phyloP scores from a whole-genome alignment of 2,888 invertebrate species.

The Matsumyia berberina region DNA sequence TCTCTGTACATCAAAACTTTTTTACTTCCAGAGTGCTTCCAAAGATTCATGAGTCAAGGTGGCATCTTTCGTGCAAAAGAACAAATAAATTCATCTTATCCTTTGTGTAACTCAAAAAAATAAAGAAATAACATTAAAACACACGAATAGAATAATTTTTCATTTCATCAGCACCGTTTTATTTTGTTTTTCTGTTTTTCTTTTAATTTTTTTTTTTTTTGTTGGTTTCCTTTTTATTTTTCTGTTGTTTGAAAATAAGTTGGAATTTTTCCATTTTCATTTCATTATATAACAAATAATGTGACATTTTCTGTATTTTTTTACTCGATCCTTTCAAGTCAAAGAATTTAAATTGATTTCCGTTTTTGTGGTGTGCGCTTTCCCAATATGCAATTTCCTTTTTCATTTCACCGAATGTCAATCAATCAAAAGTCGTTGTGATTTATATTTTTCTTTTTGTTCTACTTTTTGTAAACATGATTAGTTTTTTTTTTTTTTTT shows the following conservation, averaged over 20 bases:
- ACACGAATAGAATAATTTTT: slow-evolving; percentile 13
- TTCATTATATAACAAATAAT: slow-evolving; percentile 38
- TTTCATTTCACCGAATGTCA: slow-evolving; percentile 5
- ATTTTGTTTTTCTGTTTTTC: slow-evolving; percentile 23
- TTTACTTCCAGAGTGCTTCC: not conserved
- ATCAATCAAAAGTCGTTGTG: slow-evolving; percentile 58
- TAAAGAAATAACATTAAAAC: not conserved
- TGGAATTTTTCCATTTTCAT: not conserved
- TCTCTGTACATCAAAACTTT: too few species aligned
- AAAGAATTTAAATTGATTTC: slow-evolving; percentile 11
- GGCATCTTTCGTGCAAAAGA: too few species aligned
- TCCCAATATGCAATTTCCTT: slow-evolving; percentile 37
- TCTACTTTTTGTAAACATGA: slow-evolving; percentile 22
- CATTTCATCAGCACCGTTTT: slow-evolving; percentile 59
- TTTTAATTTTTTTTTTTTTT: slow-evolving; percentile 4
- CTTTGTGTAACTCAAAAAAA: not conserved
- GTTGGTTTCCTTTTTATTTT: slow-evolving; percentile 20
- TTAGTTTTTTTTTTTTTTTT: slow-evolving; percentile 7
- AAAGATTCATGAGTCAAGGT: too few species aligned
- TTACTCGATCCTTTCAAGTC: not conserved
- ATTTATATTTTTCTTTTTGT: slow-evolving; percentile 14
- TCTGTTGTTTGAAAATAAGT: not conserved
- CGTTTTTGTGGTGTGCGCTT: not conserved
- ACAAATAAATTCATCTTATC: not conserved
- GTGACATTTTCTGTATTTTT: slow-evolving; percentile 28